phyloP scores from a whole-genome alignment of 2,797 vertebrate species.

The Ctenopoma kingsleyae region DNA sequence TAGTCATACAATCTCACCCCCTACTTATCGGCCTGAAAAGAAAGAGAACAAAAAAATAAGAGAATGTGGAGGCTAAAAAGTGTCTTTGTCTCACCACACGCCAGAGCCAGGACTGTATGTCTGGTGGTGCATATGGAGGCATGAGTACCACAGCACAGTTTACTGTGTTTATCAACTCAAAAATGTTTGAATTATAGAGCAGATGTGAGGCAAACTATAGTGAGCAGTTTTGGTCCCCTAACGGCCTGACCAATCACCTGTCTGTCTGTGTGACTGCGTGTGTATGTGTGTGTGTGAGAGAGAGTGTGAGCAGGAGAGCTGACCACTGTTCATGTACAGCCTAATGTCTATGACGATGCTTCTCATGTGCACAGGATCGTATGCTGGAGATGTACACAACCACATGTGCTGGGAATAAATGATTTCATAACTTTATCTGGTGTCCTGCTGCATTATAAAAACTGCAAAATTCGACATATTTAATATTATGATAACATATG shows the following conservation, averaged over 20 bases:
- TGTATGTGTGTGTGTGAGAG: constrained; percentile 26
- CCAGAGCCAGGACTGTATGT: constrained; percentile 75
- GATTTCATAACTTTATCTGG: constrained; percentile 82
- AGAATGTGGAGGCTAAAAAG: constrained; percentile 44
- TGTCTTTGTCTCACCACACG: constrained; percentile 51
- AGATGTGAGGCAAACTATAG: constrained; percentile 41
- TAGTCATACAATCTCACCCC: constrained; percentile 71
- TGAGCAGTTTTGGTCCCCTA: constrained; percentile 52
- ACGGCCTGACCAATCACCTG: constrained; percentile 55
- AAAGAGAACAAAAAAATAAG: constrained; percentile 44
- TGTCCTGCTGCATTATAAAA: constrained; percentile 28
- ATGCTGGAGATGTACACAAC: constrained; percentile 85
- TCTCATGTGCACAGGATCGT: constrained; percentile 80
- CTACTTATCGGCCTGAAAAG: constrained; percentile 53
- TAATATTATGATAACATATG: too few species aligned
- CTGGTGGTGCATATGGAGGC: constrained; percentile 64
- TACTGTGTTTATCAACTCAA: constrained; percentile 49
- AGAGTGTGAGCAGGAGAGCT: constrained; percentile 63
- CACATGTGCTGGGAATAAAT: constrained; percentile 88
- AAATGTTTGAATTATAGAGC: constrained; percentile 32
- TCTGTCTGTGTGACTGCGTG: constrained; percentile 28
- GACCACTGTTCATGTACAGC: constrained; percentile 80
- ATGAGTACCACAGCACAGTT: constrained; percentile 53
- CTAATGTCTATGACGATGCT: constrained; percentile 76
- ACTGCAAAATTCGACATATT: neutral